Base-by-base conservation (phyloP, 30 jellyfish, hydroid and myxozoan genomes). In the Nemopilema nomurai region DNA sequence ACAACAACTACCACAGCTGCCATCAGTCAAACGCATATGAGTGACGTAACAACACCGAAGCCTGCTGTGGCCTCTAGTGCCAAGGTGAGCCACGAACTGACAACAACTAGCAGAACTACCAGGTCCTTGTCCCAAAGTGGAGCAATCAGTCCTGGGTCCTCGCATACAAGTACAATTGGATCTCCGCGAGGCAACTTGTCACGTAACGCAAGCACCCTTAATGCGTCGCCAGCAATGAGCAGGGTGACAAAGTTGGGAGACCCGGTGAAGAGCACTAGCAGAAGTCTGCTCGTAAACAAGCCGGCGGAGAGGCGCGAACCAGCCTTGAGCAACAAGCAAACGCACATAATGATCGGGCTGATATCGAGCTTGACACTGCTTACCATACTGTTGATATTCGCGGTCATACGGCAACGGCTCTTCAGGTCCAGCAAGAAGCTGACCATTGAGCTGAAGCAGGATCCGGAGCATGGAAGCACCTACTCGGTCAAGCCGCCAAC, bases 321-420 rank as follows among this genome's bases (percentile, higher is more conserved):
- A 0, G 74, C 73, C 8, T 70, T 87, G 50, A 87, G 74, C 71
- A 63, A 72, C 57, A 79, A 77, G 24, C 96, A 87, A 70, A 87
- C 79, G 90, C 49, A 76, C 24, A 77, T 87, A 41, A 49, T 87
- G 53, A 71, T 79, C 22, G 87, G 78, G 13, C 23, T 77, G 85
- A 87, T 78, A 62, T 67, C 96, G 33, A 51, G 87, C 62, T 69
- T 87, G 28, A 69, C 88, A 27, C 81, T 87, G 67, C 49, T 87
- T 22, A 79, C 96, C 26, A 49, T 87, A 49, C 74, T 79, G 17
- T 74, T 87, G 27, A 78, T 87, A 32, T 83, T 69, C 24, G 83
- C 84, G 0, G 82, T 77, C 41, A 9, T 87, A 51, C 85, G 96
- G 21, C 96, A 87, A 78, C 79, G 96, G 31, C 77, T 70, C 24